Evolutionary conservation across 2,113 vertebrate species (phyloP), one percentile per base, ranked within the genome.

Genomic region (Haplochromis vanheusdeni): DNA sequence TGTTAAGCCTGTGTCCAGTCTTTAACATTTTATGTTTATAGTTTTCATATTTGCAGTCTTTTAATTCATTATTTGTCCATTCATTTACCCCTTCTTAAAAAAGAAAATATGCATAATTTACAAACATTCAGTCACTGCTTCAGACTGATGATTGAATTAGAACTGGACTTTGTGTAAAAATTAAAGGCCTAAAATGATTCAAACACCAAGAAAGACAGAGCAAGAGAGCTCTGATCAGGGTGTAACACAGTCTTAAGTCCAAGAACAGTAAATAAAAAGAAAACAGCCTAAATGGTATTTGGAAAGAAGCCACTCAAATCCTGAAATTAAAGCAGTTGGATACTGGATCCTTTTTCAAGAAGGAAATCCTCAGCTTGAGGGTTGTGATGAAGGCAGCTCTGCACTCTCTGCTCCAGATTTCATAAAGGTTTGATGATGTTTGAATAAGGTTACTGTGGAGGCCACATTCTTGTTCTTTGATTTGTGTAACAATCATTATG

Each of bases 401-500:
- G 31, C 28, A 56, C n/a, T 65, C 5, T 51, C 54, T 2, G 37
- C 16, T 58, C 28, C 55, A 4, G 31, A 55, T 82, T 86, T 86
- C 82, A 37, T 93, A 77, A 87, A 77, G 8, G 1, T 86, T 86
- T 42, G 19, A 28, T 58, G 79, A 80, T 89, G 37, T 84, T 81
- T 45, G 77, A 65, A 83, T 89, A 62, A 79, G 52, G 70, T 90
- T 70, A n/a, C 23, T 8, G 28, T 2, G n/a, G 70, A 73, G 40
- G 54, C 21, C 52, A 13, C 35, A 40, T 77, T 85, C 13, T 55
- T 80, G 35, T 21, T 87, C 65, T 82, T 79, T 86, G 60, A 89
- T 88, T 82, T 88, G 83, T 42, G 84, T 42, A 79, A 56, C 31
- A 47, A 82, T 84, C 55, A 84, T 92, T 89, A 89, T 82, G 40